These are phyloP conservation scores for Druon quercuslanigerum DNA, from an alignment of 1,140 invertebrate species.

Conservation along the genomic window DNA sequence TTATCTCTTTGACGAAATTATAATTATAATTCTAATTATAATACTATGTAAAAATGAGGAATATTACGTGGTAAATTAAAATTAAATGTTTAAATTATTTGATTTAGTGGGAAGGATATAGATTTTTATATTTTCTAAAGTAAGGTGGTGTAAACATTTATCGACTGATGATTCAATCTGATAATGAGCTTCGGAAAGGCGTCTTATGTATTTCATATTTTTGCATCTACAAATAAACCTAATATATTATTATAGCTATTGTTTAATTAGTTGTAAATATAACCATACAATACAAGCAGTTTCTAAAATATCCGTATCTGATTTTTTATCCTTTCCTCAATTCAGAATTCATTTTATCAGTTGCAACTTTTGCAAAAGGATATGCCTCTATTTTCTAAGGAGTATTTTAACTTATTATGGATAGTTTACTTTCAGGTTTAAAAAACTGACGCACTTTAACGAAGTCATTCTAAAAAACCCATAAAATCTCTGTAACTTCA, in stretches of 20 bases:
- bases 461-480: no score
- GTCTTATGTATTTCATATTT: conserved; percentile 25
- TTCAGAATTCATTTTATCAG: no score
- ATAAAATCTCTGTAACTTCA: no score
- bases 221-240: conserved; percentile 15
- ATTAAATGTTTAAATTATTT: no score
- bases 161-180: conserved; percentile 27
- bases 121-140: not conserved
- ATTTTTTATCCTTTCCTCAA: not conserved
- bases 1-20: conserved; percentile 25
- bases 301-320: not conserved
- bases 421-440: no score
- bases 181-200: conserved; percentile 23
- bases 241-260: conserved; percentile 1
- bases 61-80: no score
- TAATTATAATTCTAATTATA: not conserved
- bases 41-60: no score
- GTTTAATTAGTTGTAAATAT: conserved; percentile 23
- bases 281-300: not conserved
- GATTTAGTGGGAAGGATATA: no score
- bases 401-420: no score
- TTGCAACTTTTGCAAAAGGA: no score
- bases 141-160: conserved; percentile 10
- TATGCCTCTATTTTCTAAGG: no score
- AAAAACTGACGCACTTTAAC: no score